Conservation (phyloP, 2,113 vertebrate species). For the Bubalus kerabau region DNA sequence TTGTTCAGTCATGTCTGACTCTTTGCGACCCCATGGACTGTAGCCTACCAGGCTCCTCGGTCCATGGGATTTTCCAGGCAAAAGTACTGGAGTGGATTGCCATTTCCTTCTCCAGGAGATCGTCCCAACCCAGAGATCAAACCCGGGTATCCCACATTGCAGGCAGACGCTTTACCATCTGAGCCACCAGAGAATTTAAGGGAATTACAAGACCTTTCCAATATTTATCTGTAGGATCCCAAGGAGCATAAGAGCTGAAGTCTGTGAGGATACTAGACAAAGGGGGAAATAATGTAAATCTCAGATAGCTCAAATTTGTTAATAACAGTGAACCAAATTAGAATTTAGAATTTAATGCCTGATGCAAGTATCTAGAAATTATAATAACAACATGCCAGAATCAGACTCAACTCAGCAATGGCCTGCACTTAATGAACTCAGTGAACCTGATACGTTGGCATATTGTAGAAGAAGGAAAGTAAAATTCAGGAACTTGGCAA, state of each 20-base stretch:
- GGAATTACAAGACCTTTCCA: not conserved
- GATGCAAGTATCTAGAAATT: not conserved
- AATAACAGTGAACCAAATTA: not conserved
- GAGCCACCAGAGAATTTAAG: not conserved
- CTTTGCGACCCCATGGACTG: rapidly evolving
- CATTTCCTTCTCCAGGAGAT: not conserved
- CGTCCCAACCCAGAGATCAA: not conserved
- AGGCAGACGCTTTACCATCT: not conserved
- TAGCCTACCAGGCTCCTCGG: not conserved
- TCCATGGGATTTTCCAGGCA: not conserved
- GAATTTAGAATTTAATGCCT: not conserved
- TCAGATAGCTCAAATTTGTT: not conserved
- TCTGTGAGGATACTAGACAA: not conserved
- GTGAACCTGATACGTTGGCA: not conserved
- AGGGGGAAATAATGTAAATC: not conserved
- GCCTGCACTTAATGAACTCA: not conserved
- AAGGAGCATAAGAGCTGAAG: not conserved
- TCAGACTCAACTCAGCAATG: not conserved
- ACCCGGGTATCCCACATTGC: not conserved
- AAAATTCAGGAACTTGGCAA: not conserved
- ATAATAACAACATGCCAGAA: not conserved
- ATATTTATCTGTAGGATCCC: not conserved
- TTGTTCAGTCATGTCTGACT: not conserved
- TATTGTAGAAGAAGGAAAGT: not conserved
- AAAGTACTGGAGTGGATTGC: not conserved